phyloP scores from a whole-genome alignment of 2,113 vertebrate genomes.

The Cyphomyrus plagiostoma region DNA sequence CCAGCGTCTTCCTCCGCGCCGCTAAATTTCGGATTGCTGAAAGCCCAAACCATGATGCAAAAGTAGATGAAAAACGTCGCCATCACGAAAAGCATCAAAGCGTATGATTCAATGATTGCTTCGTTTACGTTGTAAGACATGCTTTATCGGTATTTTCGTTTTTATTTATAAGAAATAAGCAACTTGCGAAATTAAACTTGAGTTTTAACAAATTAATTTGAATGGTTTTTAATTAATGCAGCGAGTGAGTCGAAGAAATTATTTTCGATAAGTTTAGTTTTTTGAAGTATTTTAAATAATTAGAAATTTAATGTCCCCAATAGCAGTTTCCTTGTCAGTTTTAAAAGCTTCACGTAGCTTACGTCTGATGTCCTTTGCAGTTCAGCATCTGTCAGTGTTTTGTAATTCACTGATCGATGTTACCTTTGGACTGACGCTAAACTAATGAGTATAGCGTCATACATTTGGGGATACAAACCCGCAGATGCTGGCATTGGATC shows the following conservation, averaged over 20 bases:
- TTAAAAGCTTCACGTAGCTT: neutral
- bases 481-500: neutral
- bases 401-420: neutral
- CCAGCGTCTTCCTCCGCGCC: constrained; percentile 41
- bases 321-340: neutral
- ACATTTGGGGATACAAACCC: neutral
- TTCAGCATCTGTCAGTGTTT: neutral
- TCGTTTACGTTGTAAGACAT: constrained; percentile 58
- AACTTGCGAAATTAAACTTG: neutral
- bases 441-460: neutral
- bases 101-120: constrained; percentile 66
- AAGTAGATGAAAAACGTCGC: constrained; percentile 64
- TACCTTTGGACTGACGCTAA: neutral
- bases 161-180: neutral
- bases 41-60: constrained; percentile 69
- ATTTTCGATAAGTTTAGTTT: neutral
- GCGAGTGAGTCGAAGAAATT: neutral
- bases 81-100: constrained; percentile 66
- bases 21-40: constrained; percentile 65
- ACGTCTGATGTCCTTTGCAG: neutral
- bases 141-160: neutral
- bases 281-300: neutral
- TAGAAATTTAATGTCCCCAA: neutral
- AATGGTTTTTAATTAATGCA: neutral
- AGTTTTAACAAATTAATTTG: neutral